Evolutionary conservation across 2,888 invertebrate genomes (phyloP), one percentile per base, ranked within the genome.

Genomic region (Unio pictorum): DNA sequence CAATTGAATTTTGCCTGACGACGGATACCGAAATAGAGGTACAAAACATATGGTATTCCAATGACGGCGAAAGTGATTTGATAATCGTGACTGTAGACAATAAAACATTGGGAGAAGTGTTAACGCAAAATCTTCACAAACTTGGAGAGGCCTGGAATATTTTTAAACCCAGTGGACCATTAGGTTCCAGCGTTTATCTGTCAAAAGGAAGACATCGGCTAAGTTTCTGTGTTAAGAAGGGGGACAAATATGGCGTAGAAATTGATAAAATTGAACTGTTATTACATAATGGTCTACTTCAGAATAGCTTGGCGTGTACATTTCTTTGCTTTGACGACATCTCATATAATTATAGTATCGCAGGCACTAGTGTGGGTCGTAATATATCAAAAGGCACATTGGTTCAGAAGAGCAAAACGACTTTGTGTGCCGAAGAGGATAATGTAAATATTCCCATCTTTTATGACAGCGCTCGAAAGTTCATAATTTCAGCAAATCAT

Each of bases 361-460:
- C 67, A 6, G 28, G 65, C 18, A 30, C 26, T 15, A 23, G 56
- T n/a, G 17, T 58, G 1, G 55, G 61, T 15, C 54, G 5, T 1
- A 23, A 55, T 15, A 61, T 64, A 17, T 61, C 62, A n/a, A 54
- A 66, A 30, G 74, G 68, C 15, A 61, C 61, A 34, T 68, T 76
- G 0, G 54, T 69, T 0, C 82, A 82, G 60, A 65, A 66, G 15
- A 84, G 83, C 64, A 69, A 69, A 17, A 61, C 54, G 8, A 82
- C 82, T 18, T 62, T 30, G 15, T 84, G 84, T 64, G 81, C 82
- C 1, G 83, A 84, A 59, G 81, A 81, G 45, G 83, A 84, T 59
- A 84, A 84, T 63, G 70, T 84, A 0, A 81, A 83, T 62, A 73
- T 84, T 11, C 81, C 84, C 1, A 65, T 84, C 18, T 83, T 78